Conservation (phyloP, 2,888 invertebrate species). For the Aphodius granarius region DNA sequence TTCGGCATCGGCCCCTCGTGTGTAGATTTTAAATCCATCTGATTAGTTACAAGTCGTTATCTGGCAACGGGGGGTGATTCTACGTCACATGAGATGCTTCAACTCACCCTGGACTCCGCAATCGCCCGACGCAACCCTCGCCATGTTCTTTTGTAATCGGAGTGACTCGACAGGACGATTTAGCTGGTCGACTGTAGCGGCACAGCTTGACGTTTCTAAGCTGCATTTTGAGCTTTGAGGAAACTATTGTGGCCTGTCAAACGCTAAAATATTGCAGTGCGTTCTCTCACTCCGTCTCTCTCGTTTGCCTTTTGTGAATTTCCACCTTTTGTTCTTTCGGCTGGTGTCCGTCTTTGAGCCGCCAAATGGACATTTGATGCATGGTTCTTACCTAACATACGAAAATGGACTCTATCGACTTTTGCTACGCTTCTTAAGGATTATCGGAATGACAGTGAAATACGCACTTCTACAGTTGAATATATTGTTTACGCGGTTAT, state of each 20-base stretch:
- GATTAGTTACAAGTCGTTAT: slow-evolving; percentile 50
- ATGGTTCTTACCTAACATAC: background rate
- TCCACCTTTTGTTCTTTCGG: slow-evolving; percentile 33
- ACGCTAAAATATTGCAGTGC: slow-evolving; percentile 52
- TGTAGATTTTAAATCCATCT: slow-evolving; percentile 34
- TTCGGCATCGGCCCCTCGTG: background rate
- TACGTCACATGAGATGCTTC: slow-evolving; percentile 48
- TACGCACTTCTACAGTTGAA: background rate
- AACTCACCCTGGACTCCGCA: slow-evolving; percentile 48
- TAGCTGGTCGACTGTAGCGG: slow-evolving; percentile 36
- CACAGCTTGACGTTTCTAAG: slow-evolving; percentile 49
- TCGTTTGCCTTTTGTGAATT: slow-evolving; percentile 25
- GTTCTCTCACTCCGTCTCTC: slow-evolving; percentile 44
- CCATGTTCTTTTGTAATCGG: slow-evolving; percentile 37
- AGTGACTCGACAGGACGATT: slow-evolving; percentile 4
- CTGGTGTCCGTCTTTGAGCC: background rate
- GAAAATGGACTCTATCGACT: background rate
- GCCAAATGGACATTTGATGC: background rate
- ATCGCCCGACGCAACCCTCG: slow-evolving; percentile 33
- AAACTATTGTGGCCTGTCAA: slow-evolving; percentile 51
- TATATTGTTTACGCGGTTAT: background rate
- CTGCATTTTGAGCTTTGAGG: slow-evolving; percentile 50
- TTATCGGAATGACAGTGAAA: background rate
- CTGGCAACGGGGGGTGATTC: slow-evolving; percentile 46
- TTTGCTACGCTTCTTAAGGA: background rate